phyloP scores from a whole-genome alignment of 1,140 invertebrate species.

The Lepidostoma basale region DNA sequence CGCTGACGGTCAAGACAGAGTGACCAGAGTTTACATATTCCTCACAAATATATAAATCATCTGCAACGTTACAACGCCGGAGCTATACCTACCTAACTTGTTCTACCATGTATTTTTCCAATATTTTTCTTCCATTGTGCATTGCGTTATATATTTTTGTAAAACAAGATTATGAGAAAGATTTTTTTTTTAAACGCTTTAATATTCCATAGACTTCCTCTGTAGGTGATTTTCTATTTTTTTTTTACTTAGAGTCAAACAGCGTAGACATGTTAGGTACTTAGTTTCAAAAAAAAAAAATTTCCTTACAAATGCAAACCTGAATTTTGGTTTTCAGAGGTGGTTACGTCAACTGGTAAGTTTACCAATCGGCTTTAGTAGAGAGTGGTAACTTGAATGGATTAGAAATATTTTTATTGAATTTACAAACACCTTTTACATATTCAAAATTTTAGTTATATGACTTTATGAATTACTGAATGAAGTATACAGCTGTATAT shows the following conservation, averaged over 20 bases:
- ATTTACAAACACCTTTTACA: conserved; percentile 8
- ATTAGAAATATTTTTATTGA: conserved; percentile 29
- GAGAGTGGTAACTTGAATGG: conserved; percentile 26
- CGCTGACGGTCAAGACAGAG: too few species aligned
- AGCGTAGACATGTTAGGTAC: neutral
- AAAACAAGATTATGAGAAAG: neutral
- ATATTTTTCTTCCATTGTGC: too few species aligned
- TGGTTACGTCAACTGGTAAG: conserved; percentile 44
- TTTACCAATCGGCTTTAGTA: conserved; percentile 39
- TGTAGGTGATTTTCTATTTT: neutral
- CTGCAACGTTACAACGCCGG: too few species aligned
- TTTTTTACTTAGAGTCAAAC: neutral
- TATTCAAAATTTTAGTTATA: neutral
- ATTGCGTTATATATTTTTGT: neutral
- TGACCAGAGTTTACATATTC: too few species aligned
- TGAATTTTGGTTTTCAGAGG: conserved; percentile 44
- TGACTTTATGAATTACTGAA: neutral
- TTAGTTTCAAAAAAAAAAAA: neutral
- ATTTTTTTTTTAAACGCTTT: neutral
- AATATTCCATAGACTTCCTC: conserved; percentile 6
- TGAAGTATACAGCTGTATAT: too few species aligned
- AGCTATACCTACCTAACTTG: too few species aligned
- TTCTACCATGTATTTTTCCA: too few species aligned
- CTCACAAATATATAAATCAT: too few species aligned
- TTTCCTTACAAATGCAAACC: conserved; percentile 33